Percentiles rank a stretch among this genome's conserved stretches.
Evolutionary conservation across 2,797 vertebrate species (phyloP).

Genomic region (Anguilla anguilla): DNA sequence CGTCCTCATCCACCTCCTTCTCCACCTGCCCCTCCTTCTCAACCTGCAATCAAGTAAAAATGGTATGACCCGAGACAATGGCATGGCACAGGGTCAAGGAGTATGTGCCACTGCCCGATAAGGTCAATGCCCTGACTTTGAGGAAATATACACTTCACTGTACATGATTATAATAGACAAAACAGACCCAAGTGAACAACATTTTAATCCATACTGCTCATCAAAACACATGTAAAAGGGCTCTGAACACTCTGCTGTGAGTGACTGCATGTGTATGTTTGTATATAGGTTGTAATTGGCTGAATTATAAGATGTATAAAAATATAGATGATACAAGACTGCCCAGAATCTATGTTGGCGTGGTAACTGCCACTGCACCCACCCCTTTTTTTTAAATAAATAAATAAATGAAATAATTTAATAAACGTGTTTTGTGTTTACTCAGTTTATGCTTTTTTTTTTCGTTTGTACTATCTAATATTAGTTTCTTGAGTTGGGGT

Average conservation of each 20-base stretch:
- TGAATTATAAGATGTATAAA: too few relatives aligned
- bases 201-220: too few relatives aligned
- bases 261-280: too few relatives aligned
- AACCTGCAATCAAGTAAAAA: neutral
- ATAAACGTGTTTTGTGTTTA: too few relatives aligned
- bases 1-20: constrained; percentile 38
- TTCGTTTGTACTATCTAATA: too few relatives aligned
- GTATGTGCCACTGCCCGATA: neutral
- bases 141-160: neutral
- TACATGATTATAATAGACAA: neutral
- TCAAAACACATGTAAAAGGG: too few relatives aligned
- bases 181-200: neutral
- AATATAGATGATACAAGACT: too few relatives aligned
- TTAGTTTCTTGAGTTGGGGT: too few relatives aligned
- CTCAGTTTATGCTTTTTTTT: too few relatives aligned
- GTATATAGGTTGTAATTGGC: too few relatives aligned
- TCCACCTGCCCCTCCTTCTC: constrained; percentile 34
- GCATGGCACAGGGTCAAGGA: neutral
- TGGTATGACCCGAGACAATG: neutral
- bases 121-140: neutral
- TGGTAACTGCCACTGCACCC: neutral
- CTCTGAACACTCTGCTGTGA: too few relatives aligned
- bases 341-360: neutral
- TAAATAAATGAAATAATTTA: too few relatives aligned
- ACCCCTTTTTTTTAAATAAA: neutral